Evolutionary conservation across 1,140 invertebrate species (phyloP).

Genomic region (Drosophila pandora): DNA sequence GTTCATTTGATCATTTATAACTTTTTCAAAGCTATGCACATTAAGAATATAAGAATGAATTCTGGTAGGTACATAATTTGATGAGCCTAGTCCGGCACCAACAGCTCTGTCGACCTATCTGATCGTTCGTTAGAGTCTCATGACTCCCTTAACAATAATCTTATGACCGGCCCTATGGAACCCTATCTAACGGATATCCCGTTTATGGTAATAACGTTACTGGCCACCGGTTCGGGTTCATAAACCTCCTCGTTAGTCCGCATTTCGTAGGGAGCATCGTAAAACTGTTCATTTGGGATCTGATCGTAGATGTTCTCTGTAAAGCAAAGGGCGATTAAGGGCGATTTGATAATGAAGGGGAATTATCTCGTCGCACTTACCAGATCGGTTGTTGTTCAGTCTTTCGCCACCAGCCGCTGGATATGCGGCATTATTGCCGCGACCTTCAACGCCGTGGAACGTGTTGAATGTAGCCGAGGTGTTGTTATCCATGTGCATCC

Average conservation of each 20-base stretch:
- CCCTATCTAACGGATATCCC: constrained; percentile 88
- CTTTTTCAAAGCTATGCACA: neutral
- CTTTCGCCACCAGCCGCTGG: constrained; percentile 39
- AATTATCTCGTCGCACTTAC: constrained; percentile 19
- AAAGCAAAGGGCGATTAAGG: neutral
- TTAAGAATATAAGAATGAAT: neutral
- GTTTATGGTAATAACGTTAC: constrained; percentile 89
- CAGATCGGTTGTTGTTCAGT: constrained; percentile 54
- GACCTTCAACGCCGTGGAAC: constrained; percentile 56
- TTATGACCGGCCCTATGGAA: neutral
- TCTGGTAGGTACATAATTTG: neutral
- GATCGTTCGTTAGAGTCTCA: neutral
- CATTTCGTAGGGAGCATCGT: constrained; percentile 86
- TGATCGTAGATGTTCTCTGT: constrained; percentile 83
- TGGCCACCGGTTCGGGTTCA: constrained; percentile 87
- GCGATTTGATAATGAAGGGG: neutral
- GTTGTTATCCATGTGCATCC: constrained; percentile 70
- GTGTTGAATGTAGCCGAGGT: constrained; percentile 83
- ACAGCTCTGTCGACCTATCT: constrained; percentile 1
- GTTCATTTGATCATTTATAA: neutral
- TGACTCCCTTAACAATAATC: too few relatives aligned
- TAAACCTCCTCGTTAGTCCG: constrained; percentile 88
- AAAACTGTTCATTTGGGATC: constrained; percentile 83
- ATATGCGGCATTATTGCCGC: constrained; percentile 5
- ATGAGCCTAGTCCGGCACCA: neutral